Percentiles rank a stretch among this genome's conserved stretches.
Conservation (phyloP, 2,797 vertebrate genomes). For the Coregonus ussuriensis region DNA sequence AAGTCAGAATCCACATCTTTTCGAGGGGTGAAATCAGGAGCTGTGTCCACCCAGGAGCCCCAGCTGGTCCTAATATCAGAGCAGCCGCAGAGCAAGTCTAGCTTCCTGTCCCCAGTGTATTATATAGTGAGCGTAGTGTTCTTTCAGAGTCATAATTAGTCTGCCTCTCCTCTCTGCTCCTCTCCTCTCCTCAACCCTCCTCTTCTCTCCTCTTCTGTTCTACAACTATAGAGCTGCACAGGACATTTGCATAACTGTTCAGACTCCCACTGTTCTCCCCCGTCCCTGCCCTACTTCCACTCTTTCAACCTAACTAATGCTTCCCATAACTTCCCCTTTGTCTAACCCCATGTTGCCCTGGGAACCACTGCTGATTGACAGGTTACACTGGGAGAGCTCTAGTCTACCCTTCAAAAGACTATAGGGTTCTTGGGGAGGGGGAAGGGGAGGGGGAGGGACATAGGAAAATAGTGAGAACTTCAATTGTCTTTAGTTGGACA, state of each 20-base stretch:
- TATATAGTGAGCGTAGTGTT: too few species aligned
- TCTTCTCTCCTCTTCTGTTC: too few species aligned
- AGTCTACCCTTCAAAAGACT: conserved; percentile 45
- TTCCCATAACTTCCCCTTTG: conserved; percentile 69
- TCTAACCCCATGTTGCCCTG: conserved; percentile 52
- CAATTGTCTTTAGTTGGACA: conserved; percentile 49
- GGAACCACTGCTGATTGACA: conserved; percentile 63
- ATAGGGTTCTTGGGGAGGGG: background rate
- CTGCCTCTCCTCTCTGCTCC: conserved; percentile 1
- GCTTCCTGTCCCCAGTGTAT: conserved; percentile 88
- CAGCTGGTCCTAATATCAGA: conserved; percentile 91
- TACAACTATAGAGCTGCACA: conserved; percentile 27
- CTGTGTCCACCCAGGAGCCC: conserved; percentile 86
- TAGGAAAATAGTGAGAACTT: conserved; percentile 18
- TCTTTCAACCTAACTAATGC: conserved; percentile 63
- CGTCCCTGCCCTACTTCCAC: conserved; percentile 73
- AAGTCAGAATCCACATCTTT: conserved; percentile 96
- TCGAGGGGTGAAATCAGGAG: conserved; percentile 90
- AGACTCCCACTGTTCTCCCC: conserved; percentile 45
- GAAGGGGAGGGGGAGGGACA: conserved; percentile 3
- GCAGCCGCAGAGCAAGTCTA: conserved; percentile 88
- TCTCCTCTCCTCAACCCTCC: background rate
- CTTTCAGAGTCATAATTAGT: too few species aligned
- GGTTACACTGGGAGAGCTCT: conserved; percentile 46
- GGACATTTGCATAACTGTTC: conserved; percentile 70